A percentile compares a stretch with the other conserved stretches of the same genome.
Conservation (phyloP, 2,797 vertebrate species). For the Gymnoscopelus microlampas region DNA sequence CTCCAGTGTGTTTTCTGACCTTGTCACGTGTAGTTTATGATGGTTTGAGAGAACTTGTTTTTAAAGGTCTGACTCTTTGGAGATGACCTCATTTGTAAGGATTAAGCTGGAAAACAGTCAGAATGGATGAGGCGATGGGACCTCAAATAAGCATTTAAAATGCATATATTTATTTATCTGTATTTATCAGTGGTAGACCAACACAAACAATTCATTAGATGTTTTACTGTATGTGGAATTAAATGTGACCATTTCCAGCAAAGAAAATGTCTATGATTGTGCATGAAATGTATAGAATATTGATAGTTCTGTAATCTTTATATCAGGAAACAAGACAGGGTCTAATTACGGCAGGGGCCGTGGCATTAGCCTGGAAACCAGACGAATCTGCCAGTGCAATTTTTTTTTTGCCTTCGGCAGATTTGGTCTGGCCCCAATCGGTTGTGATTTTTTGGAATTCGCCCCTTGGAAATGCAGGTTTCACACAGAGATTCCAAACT, state of each 20-base stretch:
- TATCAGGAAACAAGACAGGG: no score
- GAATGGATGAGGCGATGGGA: constrained; percentile 23
- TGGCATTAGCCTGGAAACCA: no score
- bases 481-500: no score
- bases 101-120: constrained; percentile 33
- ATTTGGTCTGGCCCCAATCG: no score
- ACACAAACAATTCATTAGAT: background rate
- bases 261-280: constrained; percentile 5
- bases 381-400: no score
- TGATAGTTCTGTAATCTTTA: no score
- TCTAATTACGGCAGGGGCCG: no score
- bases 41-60: constrained; percentile 16
- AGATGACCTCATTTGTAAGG: constrained; percentile 54
- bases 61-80: constrained; percentile 35
- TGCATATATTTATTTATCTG: background rate
- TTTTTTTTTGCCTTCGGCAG: no score
- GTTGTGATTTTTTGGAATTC: no score
- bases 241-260: background rate
- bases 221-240: background rate
- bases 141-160: constrained; percentile 2
- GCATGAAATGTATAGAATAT: background rate
- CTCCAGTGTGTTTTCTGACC: background rate
- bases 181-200: background rate
- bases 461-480: no score
- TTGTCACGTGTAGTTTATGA: constrained; percentile 9